Evolutionary conservation across 2,888 invertebrate species (phyloP).

Genomic region (Drosophila mettleri): DNA sequence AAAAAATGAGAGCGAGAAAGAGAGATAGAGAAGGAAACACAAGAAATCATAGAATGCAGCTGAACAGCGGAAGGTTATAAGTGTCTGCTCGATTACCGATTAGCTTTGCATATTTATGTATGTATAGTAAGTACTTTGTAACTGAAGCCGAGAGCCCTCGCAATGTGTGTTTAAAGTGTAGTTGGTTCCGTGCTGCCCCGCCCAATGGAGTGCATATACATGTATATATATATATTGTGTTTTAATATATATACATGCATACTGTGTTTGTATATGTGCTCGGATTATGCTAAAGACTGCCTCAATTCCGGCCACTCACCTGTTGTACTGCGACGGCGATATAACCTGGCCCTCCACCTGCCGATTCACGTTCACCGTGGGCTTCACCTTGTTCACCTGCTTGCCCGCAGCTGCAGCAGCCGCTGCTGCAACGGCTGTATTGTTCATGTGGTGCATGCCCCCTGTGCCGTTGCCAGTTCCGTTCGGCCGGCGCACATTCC

Average conservation of each 20-base stretch:
- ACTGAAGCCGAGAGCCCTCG: constrained; percentile 60
- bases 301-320: constrained; percentile 78
- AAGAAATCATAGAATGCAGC: constrained; percentile 59
- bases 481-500: constrained; percentile 88
- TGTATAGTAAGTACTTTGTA: constrained; percentile 42
- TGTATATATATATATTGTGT: constrained; percentile 5
- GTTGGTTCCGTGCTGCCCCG: constrained; percentile 41
- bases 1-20: too few species aligned
- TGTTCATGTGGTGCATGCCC: constrained; percentile 86
- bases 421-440: constrained; percentile 86
- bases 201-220: constrained; percentile 23
- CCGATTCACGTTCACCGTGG: constrained; percentile 93
- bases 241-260: constrained; percentile 8
- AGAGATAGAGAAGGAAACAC: constrained; percentile 40
- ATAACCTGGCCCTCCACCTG: constrained; percentile 90
- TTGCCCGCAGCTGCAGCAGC: constrained; percentile 86
- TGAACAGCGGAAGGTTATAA: constrained; percentile 61
- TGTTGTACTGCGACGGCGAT: constrained; percentile 89
- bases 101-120: constrained; percentile 43
- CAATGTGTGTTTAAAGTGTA: constrained; percentile 46
- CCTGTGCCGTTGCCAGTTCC: constrained; percentile 81
- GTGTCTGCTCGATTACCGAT: constrained; percentile 62
- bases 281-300: constrained; percentile 24
- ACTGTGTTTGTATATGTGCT: constrained; percentile 11
- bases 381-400: constrained; percentile 95